Conservation (phyloP, 2,797 vertebrate species). For the Chrysocyon brachyurus region DNA sequence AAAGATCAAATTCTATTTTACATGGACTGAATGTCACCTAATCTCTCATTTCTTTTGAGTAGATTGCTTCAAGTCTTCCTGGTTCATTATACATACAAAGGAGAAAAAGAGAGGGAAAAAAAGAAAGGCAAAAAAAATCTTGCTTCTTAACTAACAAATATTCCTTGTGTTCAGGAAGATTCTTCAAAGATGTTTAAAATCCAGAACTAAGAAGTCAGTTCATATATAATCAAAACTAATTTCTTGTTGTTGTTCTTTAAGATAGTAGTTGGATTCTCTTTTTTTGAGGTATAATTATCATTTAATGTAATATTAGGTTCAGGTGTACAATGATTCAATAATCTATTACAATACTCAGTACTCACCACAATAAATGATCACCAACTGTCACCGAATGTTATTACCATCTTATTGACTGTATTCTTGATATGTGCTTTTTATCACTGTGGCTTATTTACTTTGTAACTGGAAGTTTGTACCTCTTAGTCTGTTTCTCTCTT, state of each 20-base stretch:
- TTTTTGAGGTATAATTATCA: neutral
- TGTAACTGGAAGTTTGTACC: neutral
- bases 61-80: conserved; percentile 44
- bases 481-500: neutral
- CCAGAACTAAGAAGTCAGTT: conserved; percentile 41
- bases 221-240: conserved; percentile 55
- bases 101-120: neutral
- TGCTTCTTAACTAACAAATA: conserved; percentile 39
- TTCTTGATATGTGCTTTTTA: neutral
- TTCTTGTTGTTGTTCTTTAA: conserved; percentile 37
- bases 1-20: conserved; percentile 64
- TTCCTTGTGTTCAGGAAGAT: conserved; percentile 16
- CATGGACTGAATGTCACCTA: conserved; percentile 25
- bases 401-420: neutral
- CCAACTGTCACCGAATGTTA: neutral
- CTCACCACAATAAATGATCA: neutral
- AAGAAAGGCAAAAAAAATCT: neutral
- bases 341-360: neutral
- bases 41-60: conserved; percentile 3
- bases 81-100: neutral
- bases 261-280: neutral
- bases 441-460: neutral
- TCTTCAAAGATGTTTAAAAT: conserved; percentile 64
- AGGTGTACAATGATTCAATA: neutral
- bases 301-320: neutral